Evolutionary conservation across 2,113 vertebrate genomes (phyloP).

Genomic region (Tetrao urogallus): DNA sequence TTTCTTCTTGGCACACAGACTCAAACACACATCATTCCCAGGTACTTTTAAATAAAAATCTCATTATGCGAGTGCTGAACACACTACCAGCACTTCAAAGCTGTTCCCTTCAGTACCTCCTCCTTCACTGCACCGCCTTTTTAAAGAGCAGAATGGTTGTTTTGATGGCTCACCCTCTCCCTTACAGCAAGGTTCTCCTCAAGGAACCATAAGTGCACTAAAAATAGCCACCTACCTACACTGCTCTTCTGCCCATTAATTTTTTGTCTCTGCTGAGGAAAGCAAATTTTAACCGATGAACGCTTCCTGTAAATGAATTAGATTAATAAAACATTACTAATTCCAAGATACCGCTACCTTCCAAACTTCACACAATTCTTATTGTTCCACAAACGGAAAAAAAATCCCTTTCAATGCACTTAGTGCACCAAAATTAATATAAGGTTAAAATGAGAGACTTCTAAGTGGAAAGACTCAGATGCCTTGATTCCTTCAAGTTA

Average conservation of each 20-base stretch:
- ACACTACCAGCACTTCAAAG: neutral
- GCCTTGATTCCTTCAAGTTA: neutral
- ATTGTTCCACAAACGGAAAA: neutral
- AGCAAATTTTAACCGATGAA: slow-evolving; percentile 38
- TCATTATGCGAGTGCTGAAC: neutral
- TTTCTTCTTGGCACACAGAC: neutral
- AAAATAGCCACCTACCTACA: slow-evolving; percentile 62
- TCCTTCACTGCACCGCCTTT: neutral
- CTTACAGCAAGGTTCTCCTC: neutral
- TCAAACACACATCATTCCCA: neutral
- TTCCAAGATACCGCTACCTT: neutral
- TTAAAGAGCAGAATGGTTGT: neutral
- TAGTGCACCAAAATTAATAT: neutral
- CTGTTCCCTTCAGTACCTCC: neutral
- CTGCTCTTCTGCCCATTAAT: slow-evolving; percentile 67
- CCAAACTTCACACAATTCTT: neutral
- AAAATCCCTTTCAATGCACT: neutral
- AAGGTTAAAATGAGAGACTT: neutral
- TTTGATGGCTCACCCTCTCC: neutral
- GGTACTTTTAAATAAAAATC: neutral
- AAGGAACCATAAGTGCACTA: slow-evolving; percentile 12
- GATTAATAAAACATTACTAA: slow-evolving; percentile 52
- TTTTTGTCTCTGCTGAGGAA: slow-evolving; percentile 66
- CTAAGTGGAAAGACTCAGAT: neutral
- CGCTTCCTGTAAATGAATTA: slow-evolving; percentile 59